Evolutionary conservation across 2,888 invertebrate species (phyloP).

Genomic region (Venustoraphidia nigricollis): DNA sequence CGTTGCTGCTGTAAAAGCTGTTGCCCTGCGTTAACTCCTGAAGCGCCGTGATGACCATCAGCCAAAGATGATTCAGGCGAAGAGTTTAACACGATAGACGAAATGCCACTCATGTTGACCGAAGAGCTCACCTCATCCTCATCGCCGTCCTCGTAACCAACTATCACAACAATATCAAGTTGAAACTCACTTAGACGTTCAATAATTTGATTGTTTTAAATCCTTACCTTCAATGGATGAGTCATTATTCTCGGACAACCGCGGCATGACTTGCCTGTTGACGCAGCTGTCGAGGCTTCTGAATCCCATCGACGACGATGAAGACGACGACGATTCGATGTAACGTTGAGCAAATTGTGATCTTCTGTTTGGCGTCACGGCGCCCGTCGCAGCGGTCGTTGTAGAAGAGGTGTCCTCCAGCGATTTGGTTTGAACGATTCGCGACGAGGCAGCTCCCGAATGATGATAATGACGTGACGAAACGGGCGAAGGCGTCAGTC

Average conservation of each 20-base stretch:
- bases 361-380: conserved; percentile 25
- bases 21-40: too few relatives aligned
- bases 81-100: conserved; percentile 20
- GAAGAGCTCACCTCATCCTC: conserved; percentile 33
- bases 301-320: conserved; percentile 43
- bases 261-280: conserved; percentile 27
- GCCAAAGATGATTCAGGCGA: conserved; percentile 19
- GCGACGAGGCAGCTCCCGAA: conserved; percentile 6
- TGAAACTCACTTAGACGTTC: too few relatives aligned
- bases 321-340: conserved; percentile 36
- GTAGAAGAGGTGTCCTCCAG: conserved; percentile 27
- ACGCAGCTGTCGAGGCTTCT: conserved; percentile 43
- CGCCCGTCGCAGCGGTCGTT: conserved; percentile 21
- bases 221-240: conserved; percentile 25
- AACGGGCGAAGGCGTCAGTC: conserved; percentile 16
- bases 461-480: neutral
- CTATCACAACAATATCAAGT: too few relatives aligned
- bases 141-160: conserved; percentile 28
- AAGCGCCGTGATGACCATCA: too few relatives aligned
- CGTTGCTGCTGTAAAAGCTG: too few relatives aligned
- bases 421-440: conserved; percentile 36
- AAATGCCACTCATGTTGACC: conserved; percentile 26
- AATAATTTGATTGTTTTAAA: too few relatives aligned
- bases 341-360: conserved; percentile 39
- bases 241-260: conserved; percentile 34